phyloP scores from a whole-genome alignment of 2,113 vertebrate genomes.

The Lagopus muta region DNA sequence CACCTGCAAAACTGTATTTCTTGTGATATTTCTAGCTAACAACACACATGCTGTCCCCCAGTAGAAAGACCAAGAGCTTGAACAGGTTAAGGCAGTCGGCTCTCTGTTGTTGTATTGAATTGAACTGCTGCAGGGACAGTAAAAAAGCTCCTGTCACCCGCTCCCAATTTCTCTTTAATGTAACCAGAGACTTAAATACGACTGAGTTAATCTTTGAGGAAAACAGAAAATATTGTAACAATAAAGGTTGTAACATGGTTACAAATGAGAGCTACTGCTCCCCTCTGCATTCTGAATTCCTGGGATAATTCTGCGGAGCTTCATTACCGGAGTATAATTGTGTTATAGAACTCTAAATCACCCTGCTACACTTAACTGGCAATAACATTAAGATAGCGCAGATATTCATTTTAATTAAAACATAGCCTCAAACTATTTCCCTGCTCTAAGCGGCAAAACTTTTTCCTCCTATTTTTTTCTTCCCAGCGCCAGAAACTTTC shows the following conservation, averaged over 20 bases:
- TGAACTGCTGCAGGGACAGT: neutral
- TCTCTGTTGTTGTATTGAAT: neutral
- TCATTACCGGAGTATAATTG: conserved; percentile 85
- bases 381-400: conserved; percentile 86
- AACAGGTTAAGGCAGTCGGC: neutral
- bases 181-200: conserved; percentile 77
- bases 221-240: conserved; percentile 84
- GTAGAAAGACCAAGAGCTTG: neutral
- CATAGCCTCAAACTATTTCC: conserved; percentile 85
- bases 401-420: conserved; percentile 90
- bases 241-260: conserved; percentile 80
- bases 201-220: conserved; percentile 80
- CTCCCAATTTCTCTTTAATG: conserved; percentile 53
- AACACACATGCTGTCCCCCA: neutral
- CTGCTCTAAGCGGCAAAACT: conserved; percentile 77
- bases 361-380: conserved; percentile 85
- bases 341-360: conserved; percentile 87
- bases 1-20: neutral
- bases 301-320: conserved; percentile 83
- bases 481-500: conserved; percentile 45
- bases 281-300: conserved; percentile 83
- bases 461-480: conserved; percentile 17
- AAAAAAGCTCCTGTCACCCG: neutral
- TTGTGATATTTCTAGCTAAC: neutral
- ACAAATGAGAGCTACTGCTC: conserved; percentile 82